Evolutionary conservation across 2,797 vertebrate genomes (phyloP).

Genomic region (Telmatherina bonti): DNA sequence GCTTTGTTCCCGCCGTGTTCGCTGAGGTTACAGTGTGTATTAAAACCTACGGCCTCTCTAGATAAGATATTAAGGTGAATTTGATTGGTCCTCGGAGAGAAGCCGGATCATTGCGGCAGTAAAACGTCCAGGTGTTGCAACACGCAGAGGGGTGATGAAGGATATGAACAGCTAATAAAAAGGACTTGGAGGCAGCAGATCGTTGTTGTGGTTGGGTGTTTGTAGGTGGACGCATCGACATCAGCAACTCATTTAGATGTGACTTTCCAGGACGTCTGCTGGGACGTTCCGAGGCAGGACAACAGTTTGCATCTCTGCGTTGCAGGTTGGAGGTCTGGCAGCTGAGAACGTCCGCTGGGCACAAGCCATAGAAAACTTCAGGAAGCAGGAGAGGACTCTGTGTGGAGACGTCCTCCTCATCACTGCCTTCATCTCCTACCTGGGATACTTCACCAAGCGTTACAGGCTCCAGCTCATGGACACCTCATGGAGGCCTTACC

Average conservation of each 20-base stretch:
- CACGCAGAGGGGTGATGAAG: slow-evolving; percentile 50
- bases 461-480: slow-evolving; percentile 92
- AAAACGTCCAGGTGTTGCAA: slow-evolving; percentile 46
- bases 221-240: not conserved
- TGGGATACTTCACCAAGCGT: slow-evolving; percentile 94
- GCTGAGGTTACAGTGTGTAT: slow-evolving; percentile 24
- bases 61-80: slow-evolving; percentile 55
- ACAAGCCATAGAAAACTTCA: slow-evolving; percentile 88
- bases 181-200: slow-evolving; percentile 25
- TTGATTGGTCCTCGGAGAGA: slow-evolving; percentile 60
- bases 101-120: slow-evolving; percentile 46
- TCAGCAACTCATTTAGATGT: slow-evolving; percentile 32
- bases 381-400: slow-evolving; percentile 87
- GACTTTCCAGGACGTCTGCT: slow-evolving; percentile 3
- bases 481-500: slow-evolving; percentile 88
- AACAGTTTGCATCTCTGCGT: not conserved
- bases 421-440: slow-evolving; percentile 93
- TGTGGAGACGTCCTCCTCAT: slow-evolving; percentile 93
- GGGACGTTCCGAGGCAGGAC: not conserved
- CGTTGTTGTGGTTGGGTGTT: slow-evolving; percentile 37
- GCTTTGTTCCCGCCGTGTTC: slow-evolving; percentile 11
- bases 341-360: slow-evolving; percentile 96
- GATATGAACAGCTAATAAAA: slow-evolving; percentile 58
- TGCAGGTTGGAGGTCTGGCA: slow-evolving; percentile 91
- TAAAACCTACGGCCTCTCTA: slow-evolving; percentile 16